Percentiles rank a stretch among this genome's conserved stretches.
Evolutionary conservation across 2,113 vertebrate species (phyloP).

Genomic region (Dolichotis patagonum): DNA sequence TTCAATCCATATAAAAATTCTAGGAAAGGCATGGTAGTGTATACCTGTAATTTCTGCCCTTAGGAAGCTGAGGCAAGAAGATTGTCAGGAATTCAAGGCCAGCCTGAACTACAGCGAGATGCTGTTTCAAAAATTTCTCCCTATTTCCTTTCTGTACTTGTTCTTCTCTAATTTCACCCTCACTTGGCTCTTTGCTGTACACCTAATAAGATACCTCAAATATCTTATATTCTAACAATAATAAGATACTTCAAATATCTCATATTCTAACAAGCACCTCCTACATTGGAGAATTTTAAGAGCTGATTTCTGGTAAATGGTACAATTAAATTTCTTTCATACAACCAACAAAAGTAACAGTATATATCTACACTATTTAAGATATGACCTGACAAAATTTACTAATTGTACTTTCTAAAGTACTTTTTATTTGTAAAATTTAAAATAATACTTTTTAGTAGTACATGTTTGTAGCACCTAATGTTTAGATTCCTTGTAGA

Average conservation of each 20-base stretch:
- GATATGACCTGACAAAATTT: constrained; percentile 40
- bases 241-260: constrained; percentile 53
- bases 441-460: neutral
- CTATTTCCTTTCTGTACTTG: neutral
- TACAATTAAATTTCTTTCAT: constrained; percentile 1
- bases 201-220: neutral
- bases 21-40: neutral
- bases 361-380: neutral
- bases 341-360: neutral
- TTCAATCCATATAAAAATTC: neutral
- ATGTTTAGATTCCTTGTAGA: neutral
- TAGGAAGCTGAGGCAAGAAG: neutral
- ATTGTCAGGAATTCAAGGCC: neutral
- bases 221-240: too few relatives aligned
- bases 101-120: neutral
- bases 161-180: constrained; percentile 13
- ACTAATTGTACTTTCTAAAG: constrained; percentile 36
- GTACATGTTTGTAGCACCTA: neutral
- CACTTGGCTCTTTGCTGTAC: constrained; percentile 48
- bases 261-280: constrained; percentile 30
- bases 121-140: neutral
- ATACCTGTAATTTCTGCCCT: neutral
- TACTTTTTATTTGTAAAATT: neutral
- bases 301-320: constrained; percentile 33
- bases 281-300: constrained; percentile 21